These are phyloP conservation scores for Vesta saturnalis DNA, from an alignment of 2,888 invertebrate species.

Conservation along the genomic window DNA sequence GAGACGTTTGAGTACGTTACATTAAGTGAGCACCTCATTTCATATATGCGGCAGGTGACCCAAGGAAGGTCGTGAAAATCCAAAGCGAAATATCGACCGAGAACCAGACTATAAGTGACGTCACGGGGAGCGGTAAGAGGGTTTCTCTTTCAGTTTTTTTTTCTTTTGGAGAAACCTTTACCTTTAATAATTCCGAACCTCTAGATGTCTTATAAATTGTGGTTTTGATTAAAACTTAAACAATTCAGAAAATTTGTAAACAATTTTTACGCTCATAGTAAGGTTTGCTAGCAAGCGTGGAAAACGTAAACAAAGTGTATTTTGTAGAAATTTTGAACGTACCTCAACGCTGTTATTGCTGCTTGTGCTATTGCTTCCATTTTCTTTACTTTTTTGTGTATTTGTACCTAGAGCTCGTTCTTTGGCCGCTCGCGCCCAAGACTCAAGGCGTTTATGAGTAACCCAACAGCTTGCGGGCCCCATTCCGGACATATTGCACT, in stretches of 20 bases:
- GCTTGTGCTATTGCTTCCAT: constrained; percentile 67
- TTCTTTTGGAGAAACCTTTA: not conserved
- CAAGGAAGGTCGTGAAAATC: constrained; percentile 40
- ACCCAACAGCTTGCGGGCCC: constrained; percentile 82
- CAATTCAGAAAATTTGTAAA: not conserved
- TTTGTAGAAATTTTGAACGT: constrained; percentile 27
- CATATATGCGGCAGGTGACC: constrained; percentile 39
- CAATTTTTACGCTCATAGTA: constrained; percentile 23
- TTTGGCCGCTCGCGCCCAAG: constrained; percentile 80
- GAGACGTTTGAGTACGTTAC: not conserved
- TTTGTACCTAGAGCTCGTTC: constrained; percentile 67
- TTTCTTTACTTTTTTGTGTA: constrained; percentile 57
- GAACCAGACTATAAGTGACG: constrained; percentile 42
- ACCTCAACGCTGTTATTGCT: constrained; percentile 58
- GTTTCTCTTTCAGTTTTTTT: constrained; percentile 16
- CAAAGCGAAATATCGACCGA: constrained; percentile 43
- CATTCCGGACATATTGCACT: constrained; percentile 64
- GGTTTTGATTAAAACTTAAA: not conserved
- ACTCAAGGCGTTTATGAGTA: constrained; percentile 79
- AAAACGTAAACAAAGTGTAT: constrained; percentile 39
- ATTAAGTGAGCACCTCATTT: constrained; percentile 26
- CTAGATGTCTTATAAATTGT: not conserved
- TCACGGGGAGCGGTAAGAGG: constrained; percentile 40
- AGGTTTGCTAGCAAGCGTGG: constrained; percentile 20
- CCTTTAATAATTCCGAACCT: not conserved